These are phyloP conservation scores for Chionoecetes opilio DNA, from an alignment of 1,140 invertebrate genomes.

Conservation along the genomic window DNA sequence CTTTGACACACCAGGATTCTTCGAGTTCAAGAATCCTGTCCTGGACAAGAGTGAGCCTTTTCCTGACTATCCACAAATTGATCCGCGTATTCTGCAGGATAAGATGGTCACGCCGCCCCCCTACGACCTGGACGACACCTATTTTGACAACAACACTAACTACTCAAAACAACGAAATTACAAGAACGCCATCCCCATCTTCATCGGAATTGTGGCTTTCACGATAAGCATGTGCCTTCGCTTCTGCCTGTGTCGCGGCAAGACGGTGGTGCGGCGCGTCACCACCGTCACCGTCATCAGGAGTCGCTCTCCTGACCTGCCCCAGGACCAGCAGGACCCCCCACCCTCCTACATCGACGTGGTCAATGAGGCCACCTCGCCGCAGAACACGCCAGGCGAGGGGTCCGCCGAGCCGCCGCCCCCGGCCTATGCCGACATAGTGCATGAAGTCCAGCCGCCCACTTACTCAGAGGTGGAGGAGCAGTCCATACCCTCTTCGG, in stretches of 20 bases:
- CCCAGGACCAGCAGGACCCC: constrained; percentile 23
- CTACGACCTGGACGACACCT: background rate
- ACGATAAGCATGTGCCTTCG: constrained; percentile 38
- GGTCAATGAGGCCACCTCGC: background rate
- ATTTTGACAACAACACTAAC: background rate
- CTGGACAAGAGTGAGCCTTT: too few relatives aligned
- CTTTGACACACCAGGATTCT: too few relatives aligned
- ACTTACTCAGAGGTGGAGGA: constrained; percentile 17
- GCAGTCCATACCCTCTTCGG: background rate
- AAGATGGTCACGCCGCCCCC: background rate
- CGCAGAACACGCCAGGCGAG: background rate
- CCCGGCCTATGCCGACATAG: constrained; percentile 33
- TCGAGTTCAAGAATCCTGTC: too few relatives aligned
- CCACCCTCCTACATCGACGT: constrained; percentile 47
- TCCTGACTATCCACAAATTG: too few relatives aligned
- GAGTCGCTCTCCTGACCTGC: background rate
- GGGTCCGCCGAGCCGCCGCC: background rate
- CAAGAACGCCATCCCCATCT: constrained; percentile 42
- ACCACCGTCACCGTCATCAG: constrained; percentile 47
- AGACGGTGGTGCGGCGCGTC: constrained; percentile 42
- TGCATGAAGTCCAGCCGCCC: background rate
- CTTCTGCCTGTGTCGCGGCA: constrained; percentile 47
- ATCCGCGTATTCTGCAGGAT: too few relatives aligned
- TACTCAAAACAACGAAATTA: background rate
- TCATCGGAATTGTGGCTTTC: constrained; percentile 40